Evolutionary conservation across 2,888 invertebrate genomes (phyloP).

Genomic region (Osmoderma eremita): DNA sequence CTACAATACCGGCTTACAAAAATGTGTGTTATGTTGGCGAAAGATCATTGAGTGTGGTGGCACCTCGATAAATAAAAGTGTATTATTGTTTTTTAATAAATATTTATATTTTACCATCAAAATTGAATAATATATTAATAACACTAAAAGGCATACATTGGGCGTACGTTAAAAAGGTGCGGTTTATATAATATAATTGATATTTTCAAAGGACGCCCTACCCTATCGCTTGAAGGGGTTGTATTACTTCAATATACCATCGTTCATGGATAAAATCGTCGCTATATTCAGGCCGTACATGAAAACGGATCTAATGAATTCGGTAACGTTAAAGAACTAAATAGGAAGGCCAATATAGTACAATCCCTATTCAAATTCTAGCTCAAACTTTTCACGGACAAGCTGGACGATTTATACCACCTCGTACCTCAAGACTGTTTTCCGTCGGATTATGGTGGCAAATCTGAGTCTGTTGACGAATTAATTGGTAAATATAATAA

Average conservation of each 20-base stretch:
- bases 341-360: too few species aligned
- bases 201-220: constrained; percentile 67
- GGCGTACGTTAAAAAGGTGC: too few species aligned
- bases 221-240: constrained; percentile 74
- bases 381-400: constrained; percentile 39
- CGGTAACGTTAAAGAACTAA: constrained; percentile 65
- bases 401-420: constrained; percentile 39
- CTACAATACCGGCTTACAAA: too few species aligned
- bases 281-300: constrained; percentile 77
- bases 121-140: too few species aligned
- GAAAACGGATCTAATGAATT: constrained; percentile 69
- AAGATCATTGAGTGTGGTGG: too few species aligned
- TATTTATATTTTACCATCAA: too few species aligned
- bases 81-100: too few species aligned
- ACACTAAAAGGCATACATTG: too few species aligned
- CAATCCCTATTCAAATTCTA: constrained; percentile 51
- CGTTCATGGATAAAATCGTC: constrained; percentile 76
- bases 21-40: too few species aligned
- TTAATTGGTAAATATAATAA: constrained; percentile 43
- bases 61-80: too few species aligned
- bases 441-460: constrained; percentile 73
- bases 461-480: constrained; percentile 56
- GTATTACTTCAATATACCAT: constrained; percentile 76
- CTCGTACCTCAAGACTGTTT: constrained; percentile 68
- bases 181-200: too few species aligned